Conservation (phyloP, 2,797 vertebrate species). For the Loriculus beryllinus region DNA sequence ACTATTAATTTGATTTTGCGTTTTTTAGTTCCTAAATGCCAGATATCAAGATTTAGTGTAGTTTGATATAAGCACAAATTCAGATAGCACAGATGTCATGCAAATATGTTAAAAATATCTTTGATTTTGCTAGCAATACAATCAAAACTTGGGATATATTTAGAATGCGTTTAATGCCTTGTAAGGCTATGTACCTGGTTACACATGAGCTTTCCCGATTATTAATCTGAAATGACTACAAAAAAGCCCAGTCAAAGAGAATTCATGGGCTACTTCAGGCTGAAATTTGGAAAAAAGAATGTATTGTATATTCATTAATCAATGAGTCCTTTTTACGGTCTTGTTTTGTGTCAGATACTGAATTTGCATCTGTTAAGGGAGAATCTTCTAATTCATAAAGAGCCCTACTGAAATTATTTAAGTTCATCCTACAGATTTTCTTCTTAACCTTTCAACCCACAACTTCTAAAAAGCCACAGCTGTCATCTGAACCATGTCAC, state of each 20-base stretch:
- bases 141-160: background rate
- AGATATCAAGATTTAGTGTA: background rate
- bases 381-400: background rate
- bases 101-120: background rate
- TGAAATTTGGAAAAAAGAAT: constrained; percentile 6
- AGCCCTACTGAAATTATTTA: background rate
- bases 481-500: background rate
- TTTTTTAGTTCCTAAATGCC: background rate
- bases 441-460: background rate
- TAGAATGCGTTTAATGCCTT: background rate
- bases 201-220: background rate
- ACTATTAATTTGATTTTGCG: background rate
- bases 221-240: background rate
- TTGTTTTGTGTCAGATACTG: background rate
- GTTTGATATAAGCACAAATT: background rate
- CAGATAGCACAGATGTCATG: background rate
- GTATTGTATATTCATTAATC: background rate
- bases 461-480: background rate
- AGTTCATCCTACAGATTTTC: background rate
- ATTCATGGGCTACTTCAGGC: background rate
- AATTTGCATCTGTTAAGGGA: background rate
- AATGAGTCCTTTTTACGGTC: background rate
- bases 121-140: background rate
- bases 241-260: background rate
- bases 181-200: background rate